These are phyloP conservation scores for Melopsittacus undulatus DNA, from an alignment of 2,797 vertebrate genomes.

Conservation along the genomic window DNA sequence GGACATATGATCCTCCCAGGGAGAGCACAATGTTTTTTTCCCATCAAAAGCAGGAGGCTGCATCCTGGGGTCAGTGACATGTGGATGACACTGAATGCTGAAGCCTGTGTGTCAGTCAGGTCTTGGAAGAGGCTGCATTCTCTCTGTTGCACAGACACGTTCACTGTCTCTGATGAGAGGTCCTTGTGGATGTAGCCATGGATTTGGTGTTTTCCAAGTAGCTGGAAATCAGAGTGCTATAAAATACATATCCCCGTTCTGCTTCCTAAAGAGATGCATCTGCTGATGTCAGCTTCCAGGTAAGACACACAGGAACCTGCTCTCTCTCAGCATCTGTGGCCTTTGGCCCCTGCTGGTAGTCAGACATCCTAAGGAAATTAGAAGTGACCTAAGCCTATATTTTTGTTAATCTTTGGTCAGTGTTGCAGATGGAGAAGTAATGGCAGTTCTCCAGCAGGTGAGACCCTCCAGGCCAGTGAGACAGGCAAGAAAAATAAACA, in stretches of 20 bases:
- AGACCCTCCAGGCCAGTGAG: constrained; percentile 27
- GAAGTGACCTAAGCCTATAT: neutral
- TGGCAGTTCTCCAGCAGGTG: constrained; percentile 57
- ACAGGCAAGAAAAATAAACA: constrained; percentile 51
- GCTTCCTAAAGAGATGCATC: neutral
- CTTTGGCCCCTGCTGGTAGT: constrained; percentile 6
- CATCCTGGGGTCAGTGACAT: neutral
- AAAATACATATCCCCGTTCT: neutral
- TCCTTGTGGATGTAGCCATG: neutral
- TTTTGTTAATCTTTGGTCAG: neutral
- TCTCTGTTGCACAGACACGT: neutral
- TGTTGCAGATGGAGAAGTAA: constrained; percentile 4
- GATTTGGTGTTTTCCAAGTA: neutral
- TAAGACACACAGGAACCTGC: neutral
- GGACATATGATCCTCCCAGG: neutral
- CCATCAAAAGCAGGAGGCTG: neutral
- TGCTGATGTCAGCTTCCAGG: constrained; percentile 28
- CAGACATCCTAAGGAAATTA: constrained; percentile 36
- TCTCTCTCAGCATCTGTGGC: neutral
- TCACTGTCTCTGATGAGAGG: neutral
- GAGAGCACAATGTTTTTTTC: neutral
- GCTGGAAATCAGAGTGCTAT: neutral
- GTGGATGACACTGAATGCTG: neutral
- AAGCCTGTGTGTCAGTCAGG: neutral
- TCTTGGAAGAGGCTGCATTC: neutral